Base-by-base conservation (phyloP, 2,888 invertebrate genomes). In the Seira musarum region DNA sequence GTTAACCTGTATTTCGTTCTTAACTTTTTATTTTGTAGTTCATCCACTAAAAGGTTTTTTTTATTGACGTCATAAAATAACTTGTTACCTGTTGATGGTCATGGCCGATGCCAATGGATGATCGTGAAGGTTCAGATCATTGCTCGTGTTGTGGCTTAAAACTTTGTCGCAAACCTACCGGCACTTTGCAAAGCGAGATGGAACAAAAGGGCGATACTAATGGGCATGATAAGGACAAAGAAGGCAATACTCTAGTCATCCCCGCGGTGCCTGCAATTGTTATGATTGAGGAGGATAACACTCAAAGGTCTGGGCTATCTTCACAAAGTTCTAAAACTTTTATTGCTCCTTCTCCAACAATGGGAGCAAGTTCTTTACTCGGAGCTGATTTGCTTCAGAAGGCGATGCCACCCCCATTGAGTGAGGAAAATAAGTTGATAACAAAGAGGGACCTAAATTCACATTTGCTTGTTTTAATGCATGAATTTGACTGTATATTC, bases 331-430 rank as follows among this genome's bases (percentile, higher is more conserved):
- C 6, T 8, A 13, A 13, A 40, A 40, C 40, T 40, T 40, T 40
- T 13, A 6, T 40, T 13, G 40, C 40, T 40, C 40, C 40, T 13
- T n/a, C n/a, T n/a, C n/a, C n/a, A n/a, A n/a, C n/a, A n/a, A n/a
- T n/a, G n/a, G n/a, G n/a, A n/a, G 40, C 40, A 3, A 71, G 46
- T 2, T 78, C 79, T 6, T 53, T 82, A 15, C 24, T 82, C 61
- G 82, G 82, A 24, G 79, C 75, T n/a, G 82, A 82, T 46, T 69
- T 82, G 60, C 8, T 71, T 15, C 69, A 53, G 30, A 71, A 69
- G 13, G 69, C 66, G 17, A 82, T 82, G 82, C 78, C 82, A 19
- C 82, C 82, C 25, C 82, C 82, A 3, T 25, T 68, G 21, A 67
- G 82, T 82, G 75, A 64, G 67, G 10, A 19, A 22, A 24, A 49